Evolutionary conservation across 2,888 invertebrate genomes (phyloP).

Genomic region (Polyploca ridens): DNA sequence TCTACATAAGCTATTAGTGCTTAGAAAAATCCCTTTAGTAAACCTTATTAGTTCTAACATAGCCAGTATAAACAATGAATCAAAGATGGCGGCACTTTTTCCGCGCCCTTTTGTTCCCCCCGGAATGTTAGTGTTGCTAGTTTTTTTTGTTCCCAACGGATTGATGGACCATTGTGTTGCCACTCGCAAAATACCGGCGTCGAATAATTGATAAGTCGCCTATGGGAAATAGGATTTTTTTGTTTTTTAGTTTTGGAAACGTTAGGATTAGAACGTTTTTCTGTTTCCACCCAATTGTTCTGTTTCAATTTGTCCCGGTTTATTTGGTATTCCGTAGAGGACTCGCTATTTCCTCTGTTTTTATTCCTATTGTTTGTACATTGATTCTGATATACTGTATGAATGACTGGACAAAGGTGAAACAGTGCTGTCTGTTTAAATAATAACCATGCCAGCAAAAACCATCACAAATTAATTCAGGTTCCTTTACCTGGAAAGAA

Average conservation of each 20-base stretch:
- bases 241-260: conserved; percentile 51
- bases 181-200: conserved; percentile 65
- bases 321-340: conserved; percentile 41
- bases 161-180: conserved; percentile 80
- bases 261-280: conserved; percentile 65
- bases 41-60: conserved; percentile 7
- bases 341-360: conserved; percentile 19
- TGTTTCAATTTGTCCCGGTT: conserved; percentile 27
- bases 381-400: background rate
- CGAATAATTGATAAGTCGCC: conserved; percentile 75
- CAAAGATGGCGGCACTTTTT: conserved; percentile 39
- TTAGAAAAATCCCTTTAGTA: too few species aligned
- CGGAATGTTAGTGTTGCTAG: conserved; percentile 67
- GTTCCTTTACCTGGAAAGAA: too few species aligned
- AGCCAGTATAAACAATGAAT: conserved; percentile 17
- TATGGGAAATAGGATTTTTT: conserved; percentile 44
- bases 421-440: too few species aligned
- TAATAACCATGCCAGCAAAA: too few species aligned
- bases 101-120: conserved; percentile 56
- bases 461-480: too few species aligned
- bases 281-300: conserved; percentile 42
- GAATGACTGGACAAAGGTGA: background rate
- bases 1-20: too few species aligned
- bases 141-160: conserved; percentile 60
- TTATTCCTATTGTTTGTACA: background rate